Conservation (phyloP, 1,140 invertebrate genomes). For the Metopolophium dirhodum region DNA sequence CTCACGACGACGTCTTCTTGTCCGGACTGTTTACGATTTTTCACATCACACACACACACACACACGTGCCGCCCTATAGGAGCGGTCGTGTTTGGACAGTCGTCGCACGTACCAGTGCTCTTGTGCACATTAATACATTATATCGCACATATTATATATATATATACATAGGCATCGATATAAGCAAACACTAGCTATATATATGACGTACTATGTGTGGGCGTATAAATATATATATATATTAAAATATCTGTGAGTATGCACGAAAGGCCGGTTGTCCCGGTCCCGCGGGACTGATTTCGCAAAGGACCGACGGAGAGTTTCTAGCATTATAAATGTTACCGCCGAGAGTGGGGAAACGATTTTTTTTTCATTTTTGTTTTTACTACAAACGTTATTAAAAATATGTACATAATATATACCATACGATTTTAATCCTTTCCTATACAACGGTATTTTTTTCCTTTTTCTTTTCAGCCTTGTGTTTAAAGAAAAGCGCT, state of each 20-base stretch:
- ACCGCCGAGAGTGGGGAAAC: background rate
- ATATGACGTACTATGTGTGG: background rate
- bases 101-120: background rate
- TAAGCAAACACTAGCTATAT: background rate
- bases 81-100: background rate
- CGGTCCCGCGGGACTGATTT: background rate
- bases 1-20: background rate
- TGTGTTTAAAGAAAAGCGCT: background rate
- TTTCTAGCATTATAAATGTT: background rate
- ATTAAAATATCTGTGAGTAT: background rate
- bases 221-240: background rate
- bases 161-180: background rate
- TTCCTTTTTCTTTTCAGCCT: background rate
- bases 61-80: background rate
- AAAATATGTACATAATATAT: background rate
- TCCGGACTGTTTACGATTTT: background rate
- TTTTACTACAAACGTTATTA: conserved; percentile 1
- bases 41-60: background rate
- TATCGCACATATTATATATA: background rate
- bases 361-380: background rate
- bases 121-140: conserved; percentile 17
- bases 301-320: background rate
- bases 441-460: background rate
- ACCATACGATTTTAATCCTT: background rate
- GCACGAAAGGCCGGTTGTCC: background rate